Evolutionary conservation across 1,140 invertebrate genomes (phyloP).

Genomic region (Sitodiplosis mosellana): DNA sequence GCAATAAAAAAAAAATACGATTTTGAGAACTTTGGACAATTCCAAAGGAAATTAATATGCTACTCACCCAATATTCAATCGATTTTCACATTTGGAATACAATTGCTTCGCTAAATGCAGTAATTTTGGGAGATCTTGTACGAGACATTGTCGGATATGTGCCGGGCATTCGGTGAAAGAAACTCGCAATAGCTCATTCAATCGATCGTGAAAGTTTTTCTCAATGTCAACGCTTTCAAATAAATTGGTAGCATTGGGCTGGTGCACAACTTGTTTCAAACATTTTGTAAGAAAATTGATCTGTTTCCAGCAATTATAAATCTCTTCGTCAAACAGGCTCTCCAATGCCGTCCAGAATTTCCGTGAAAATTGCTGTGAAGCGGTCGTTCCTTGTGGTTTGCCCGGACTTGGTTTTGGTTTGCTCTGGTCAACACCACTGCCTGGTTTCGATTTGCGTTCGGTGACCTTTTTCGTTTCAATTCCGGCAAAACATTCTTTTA

Average conservation of each 20-base stretch:
- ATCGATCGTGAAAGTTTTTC: constrained; percentile 16
- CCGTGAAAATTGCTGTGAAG: constrained; percentile 49
- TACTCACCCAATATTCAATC: constrained; percentile 14
- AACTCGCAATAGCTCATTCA: constrained; percentile 15
- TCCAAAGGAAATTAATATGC: not conserved
- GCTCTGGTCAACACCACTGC: not conserved
- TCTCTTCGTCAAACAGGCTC: constrained; percentile 49
- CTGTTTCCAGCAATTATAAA: constrained; percentile 49
- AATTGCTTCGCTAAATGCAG: constrained; percentile 20
- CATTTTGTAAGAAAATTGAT: constrained; percentile 18
- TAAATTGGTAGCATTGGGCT: constrained; percentile 6
- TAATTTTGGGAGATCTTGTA: constrained; percentile 28
- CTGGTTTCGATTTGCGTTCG: not conserved
- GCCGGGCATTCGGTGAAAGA: constrained; percentile 16
- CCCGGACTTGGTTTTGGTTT: constrained; percentile 39
- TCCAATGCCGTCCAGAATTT: constrained; percentile 64
- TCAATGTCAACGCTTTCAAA: constrained; percentile 14
- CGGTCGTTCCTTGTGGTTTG: constrained; percentile 39
- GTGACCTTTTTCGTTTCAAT: constrained; percentile 12
- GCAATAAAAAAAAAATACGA: not conserved
- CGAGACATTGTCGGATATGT: constrained; percentile 29
- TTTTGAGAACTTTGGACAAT: not conserved
- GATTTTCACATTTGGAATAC: constrained; percentile 14
- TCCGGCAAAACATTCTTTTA: constrained; percentile 24
- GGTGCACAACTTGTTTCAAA: constrained; percentile 15